These are phyloP conservation scores for Eonycteris spelaea DNA, from an alignment of 2,113 vertebrate genomes.

Conservation along the genomic window DNA sequence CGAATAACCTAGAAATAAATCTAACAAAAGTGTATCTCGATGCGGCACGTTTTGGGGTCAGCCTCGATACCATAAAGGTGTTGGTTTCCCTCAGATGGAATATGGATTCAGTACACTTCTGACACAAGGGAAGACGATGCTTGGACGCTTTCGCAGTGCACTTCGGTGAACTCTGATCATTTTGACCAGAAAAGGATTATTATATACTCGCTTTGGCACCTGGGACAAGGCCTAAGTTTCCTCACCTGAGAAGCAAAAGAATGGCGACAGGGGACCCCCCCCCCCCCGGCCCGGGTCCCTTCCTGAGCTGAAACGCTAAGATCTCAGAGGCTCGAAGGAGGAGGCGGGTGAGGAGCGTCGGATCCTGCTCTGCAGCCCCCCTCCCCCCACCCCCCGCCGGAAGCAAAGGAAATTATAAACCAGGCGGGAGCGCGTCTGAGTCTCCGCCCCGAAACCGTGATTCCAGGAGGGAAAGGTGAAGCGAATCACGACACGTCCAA, in stretches of 20 bases:
- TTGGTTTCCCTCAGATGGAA: not conserved
- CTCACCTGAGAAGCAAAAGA: not conserved
- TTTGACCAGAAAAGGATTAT: not conserved
- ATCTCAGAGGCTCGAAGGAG: rapidly evolving
- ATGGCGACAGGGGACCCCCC: rapidly evolving
- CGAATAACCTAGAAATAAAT: not conserved
- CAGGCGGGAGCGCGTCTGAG: not conserved
- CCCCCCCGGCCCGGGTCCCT: too few relatives aligned
- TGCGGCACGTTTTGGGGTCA: not conserved
- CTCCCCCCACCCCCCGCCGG: not conserved
- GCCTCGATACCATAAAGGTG: not conserved
- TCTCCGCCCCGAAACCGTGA: conserved; percentile 12
- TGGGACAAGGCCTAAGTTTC: not conserved
- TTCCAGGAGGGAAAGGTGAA: not conserved
- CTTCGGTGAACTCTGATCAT: not conserved
- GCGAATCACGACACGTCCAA: conserved; percentile 16
- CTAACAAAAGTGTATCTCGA: not conserved
- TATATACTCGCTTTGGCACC: not conserved
- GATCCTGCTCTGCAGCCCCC: rapidly evolving
- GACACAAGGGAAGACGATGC: not conserved
- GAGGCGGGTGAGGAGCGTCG: rapidly evolving
- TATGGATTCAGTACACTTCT: not conserved
- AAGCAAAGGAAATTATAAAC: rapidly evolving
- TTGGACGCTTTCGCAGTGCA: not conserved
- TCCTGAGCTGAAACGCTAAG: not conserved